Conservation (phyloP, 2,113 vertebrate species). For the Trichomycterus rosablanca region DNA sequence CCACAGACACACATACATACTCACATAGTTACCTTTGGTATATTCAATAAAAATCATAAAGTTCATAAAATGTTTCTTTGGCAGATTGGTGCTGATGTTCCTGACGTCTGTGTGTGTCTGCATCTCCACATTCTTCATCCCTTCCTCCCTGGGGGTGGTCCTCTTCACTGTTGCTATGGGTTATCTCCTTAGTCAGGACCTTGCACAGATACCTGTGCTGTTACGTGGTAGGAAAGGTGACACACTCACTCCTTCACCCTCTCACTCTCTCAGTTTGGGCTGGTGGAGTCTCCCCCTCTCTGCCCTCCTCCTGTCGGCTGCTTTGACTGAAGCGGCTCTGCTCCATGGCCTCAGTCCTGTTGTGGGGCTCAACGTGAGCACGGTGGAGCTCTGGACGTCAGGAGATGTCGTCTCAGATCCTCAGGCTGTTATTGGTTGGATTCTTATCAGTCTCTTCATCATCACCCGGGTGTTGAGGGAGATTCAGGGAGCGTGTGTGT, state of each 20-base stretch:
- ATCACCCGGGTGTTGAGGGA: slow-evolving; percentile 80
- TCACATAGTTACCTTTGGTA: no score
- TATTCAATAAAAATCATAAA: background rate
- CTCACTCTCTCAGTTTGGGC: slow-evolving; percentile 62
- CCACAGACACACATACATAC: background rate
- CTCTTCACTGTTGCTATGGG: slow-evolving; percentile 88
- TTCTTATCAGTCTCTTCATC: slow-evolving; percentile 76
- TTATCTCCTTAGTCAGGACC: slow-evolving; percentile 89
- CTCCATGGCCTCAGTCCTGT: slow-evolving; percentile 74
- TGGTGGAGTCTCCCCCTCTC: slow-evolving; percentile 77
- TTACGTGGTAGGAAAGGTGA: slow-evolving; percentile 53
- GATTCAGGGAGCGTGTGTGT: slow-evolving; percentile 83
- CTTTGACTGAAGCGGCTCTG: slow-evolving; percentile 77
- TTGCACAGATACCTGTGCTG: slow-evolving; percentile 72
- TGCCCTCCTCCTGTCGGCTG: slow-evolving; percentile 66
- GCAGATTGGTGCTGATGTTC: slow-evolving; percentile 90
- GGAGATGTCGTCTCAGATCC: slow-evolving; percentile 35
- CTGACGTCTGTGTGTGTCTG: slow-evolving; percentile 75
- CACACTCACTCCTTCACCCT: slow-evolving; percentile 24
- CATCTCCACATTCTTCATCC: slow-evolving; percentile 85
- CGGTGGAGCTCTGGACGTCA: background rate
- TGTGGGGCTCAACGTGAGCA: background rate
- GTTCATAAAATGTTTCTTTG: background rate
- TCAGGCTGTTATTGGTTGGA: slow-evolving; percentile 76
- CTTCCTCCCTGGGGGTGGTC: slow-evolving; percentile 80